These are phyloP conservation scores for Gracilinanus agilis DNA, from an alignment of 2,113 vertebrate species.

Conservation along the genomic window DNA sequence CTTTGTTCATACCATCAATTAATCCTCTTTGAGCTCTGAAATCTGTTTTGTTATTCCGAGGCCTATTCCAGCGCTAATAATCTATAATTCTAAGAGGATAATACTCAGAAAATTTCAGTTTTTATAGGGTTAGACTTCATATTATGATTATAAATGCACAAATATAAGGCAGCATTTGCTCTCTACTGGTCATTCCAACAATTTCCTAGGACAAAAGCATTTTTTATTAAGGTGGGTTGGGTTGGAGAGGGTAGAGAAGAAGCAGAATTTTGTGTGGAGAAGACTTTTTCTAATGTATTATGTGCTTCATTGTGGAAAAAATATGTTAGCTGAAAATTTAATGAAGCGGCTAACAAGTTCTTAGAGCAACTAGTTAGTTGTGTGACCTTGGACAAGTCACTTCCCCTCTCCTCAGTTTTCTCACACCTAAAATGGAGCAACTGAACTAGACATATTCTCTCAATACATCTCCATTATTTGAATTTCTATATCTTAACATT, in stretches of 20 bases:
- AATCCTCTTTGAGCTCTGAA: too few species aligned
- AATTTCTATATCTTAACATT: too few species aligned
- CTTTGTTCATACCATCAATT: too few species aligned
- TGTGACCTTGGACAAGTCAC: not conserved
- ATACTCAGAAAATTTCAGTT: not conserved
- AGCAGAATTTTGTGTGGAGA: not conserved
- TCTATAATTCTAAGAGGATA: not conserved
- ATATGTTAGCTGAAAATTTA: not conserved
- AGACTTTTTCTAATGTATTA: not conserved
- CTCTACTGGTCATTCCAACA: not conserved
- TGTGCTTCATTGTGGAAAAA: not conserved
- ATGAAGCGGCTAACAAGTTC: not conserved
- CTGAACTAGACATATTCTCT: not conserved
- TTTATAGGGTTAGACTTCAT: not conserved
- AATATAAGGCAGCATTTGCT: not conserved
- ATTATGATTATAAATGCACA: not conserved
- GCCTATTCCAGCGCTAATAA: not conserved
- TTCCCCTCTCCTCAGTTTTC: not conserved
- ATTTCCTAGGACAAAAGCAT: not conserved
- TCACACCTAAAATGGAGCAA: not conserved
- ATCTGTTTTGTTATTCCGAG: not conserved
- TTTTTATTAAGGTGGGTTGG: not conserved
- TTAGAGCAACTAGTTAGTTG: not conserved
- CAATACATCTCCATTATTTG: not conserved
- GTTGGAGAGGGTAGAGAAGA: not conserved